Evolutionary conservation across 2,797 vertebrate genomes (phyloP), one percentile per base, ranked within the genome.

Genomic region (Spinus olivaceus): DNA sequence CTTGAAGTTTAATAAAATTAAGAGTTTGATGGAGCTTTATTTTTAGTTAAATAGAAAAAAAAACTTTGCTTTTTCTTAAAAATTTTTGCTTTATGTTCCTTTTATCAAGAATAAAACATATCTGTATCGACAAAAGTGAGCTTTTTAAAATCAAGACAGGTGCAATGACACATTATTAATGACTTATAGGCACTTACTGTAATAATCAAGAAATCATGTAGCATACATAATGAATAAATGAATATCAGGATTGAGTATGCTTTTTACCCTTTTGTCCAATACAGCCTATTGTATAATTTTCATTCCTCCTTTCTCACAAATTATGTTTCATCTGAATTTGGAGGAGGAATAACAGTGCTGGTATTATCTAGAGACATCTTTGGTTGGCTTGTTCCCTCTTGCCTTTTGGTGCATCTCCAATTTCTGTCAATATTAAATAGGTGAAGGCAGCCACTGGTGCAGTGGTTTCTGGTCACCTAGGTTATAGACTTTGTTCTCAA

Each of bases 31-130:
- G 10, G 8, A 37, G 3, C 2, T 14, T 60, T 44, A 8, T 35
- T 70, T 59, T n/a, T 30, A 6, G 22, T 73, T 80, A 47, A 63
- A 41, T 50, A 60, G 41, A n/a, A 80, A 71, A 64, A 63, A 78
- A 18, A 32, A 2, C 10, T 41, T 32, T 19, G 2, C 1, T 18
- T 64, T 49, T 57, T 21, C 8, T 39, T 27, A 0, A 41, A 39
- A 69, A 63, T 3, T 3, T 25, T 72, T 89, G 7, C 4, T 35
- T 46, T 59, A 24, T 51, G 6, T 32, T 78, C 20, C 8, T 63
- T 70, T 91, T 71, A 71, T 67, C 14, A 60, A 66, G 33, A 85
- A 49, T 28, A 61, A 72, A 64, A 15, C 10, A 17, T 35, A 77
- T 23, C 1, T 46, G 14, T 47, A 22, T 30, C 16, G 13, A 50